Evolutionary conservation across 2,888 invertebrate genomes (phyloP).

Genomic region (Argyra leucocephala): DNA sequence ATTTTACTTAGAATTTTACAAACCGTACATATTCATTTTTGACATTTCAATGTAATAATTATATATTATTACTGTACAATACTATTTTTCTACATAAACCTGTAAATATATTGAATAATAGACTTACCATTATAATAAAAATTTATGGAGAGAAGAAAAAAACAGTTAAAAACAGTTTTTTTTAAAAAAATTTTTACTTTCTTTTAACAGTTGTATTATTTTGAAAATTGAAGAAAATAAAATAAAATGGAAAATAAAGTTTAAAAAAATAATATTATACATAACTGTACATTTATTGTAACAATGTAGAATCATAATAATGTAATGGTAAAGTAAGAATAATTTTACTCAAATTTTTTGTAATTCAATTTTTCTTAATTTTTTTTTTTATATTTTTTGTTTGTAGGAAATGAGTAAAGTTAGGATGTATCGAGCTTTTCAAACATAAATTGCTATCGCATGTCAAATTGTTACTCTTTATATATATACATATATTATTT

Average conservation of each 20-base stretch:
- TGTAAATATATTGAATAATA: too few relatives aligned
- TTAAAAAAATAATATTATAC: not conserved
- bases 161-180: too few relatives aligned
- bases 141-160: too few relatives aligned
- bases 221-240: not conserved
- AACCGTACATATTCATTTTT: too few relatives aligned
- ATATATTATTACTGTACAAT: too few relatives aligned
- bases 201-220: not conserved
- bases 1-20: too few relatives aligned
- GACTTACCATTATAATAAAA: too few relatives aligned
- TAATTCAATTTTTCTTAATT: not conserved
- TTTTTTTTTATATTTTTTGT: not conserved
- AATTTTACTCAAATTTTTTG: not conserved
- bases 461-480: not conserved
- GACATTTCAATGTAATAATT: too few relatives aligned
- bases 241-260: not conserved
- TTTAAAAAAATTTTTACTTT: not conserved
- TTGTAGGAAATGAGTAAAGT: not conserved
- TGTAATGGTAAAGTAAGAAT: not conserved
- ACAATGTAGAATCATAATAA: not conserved
- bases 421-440: not conserved
- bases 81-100: too few relatives aligned
- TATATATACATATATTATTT: too few relatives aligned
- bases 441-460: conserved; percentile 3
- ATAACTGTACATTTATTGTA: conserved; percentile 2